A percentile compares a stretch with the other conserved stretches of the same genome.
Conservation (phyloP, 2,888 invertebrate species). For the Pristionchus japonicus region DNA sequence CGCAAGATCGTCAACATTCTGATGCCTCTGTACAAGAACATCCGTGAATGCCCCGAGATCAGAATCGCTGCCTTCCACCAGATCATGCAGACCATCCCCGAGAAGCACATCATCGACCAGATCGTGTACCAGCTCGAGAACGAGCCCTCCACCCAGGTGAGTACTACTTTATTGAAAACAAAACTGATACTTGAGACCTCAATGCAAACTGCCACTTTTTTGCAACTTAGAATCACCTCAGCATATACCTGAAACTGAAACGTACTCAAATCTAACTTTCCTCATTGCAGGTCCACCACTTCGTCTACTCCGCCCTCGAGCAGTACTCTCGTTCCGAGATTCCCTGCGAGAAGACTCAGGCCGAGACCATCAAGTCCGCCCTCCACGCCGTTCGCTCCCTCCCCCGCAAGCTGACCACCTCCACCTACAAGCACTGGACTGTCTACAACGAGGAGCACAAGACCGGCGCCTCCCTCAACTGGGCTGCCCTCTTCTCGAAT, state of each 20-base stretch:
- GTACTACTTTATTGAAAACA: no score
- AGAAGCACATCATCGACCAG: slow-evolving; percentile 52
- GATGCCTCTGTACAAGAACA: slow-evolving; percentile 59
- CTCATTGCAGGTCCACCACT: slow-evolving; percentile 55
- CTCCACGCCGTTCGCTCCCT: slow-evolving; percentile 52
- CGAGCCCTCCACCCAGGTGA: slow-evolving; percentile 55
- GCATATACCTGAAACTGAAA: no score
- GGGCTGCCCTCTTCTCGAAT: slow-evolving; percentile 62
- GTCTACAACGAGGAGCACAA: slow-evolving; percentile 56
- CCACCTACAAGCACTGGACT: slow-evolving; percentile 56
- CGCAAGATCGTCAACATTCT: slow-evolving; percentile 54
- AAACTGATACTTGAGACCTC: no score
- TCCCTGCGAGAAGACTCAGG: slow-evolving; percentile 60
- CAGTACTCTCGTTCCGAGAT: slow-evolving; percentile 59
- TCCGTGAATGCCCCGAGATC: slow-evolving; percentile 51
- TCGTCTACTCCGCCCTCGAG: slow-evolving; percentile 57
- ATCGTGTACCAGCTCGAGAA: slow-evolving; percentile 48
- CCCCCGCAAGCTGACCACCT: slow-evolving; percentile 51
- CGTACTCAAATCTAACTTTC: no score
- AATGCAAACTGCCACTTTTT: no score
- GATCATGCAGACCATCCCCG: slow-evolving; percentile 52
- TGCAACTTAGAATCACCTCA: no score
- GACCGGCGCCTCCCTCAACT: slow-evolving; percentile 58
- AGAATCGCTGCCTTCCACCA: slow-evolving; percentile 54
- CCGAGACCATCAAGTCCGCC: neutral